A percentile compares a stretch with the other conserved stretches of the same genome.
phyloP scores from a whole-genome alignment of 1,140 invertebrate species.

The Rhyzopertha dominica region DNA sequence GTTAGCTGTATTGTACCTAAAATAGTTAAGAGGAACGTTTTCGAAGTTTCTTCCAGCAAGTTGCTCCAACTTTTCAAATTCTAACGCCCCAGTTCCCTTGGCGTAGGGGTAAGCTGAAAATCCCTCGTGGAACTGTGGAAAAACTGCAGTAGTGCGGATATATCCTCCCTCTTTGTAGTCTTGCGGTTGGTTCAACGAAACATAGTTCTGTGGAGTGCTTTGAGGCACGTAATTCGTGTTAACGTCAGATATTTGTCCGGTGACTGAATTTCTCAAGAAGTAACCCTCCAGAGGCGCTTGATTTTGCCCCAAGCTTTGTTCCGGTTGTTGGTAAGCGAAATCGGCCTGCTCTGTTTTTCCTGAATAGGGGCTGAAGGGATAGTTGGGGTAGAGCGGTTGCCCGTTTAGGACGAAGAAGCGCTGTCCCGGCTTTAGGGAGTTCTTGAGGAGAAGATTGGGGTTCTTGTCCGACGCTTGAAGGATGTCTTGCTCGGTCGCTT shows the following conservation, averaged over 20 bases:
- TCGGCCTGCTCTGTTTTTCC: conserved; percentile 11
- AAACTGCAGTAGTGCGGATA: too few relatives aligned
- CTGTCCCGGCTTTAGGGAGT: conserved; percentile 47
- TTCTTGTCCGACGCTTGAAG: conserved; percentile 33
- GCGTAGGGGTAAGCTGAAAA: too few relatives aligned
- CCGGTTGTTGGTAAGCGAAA: conserved; percentile 25
- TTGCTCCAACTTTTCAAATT: too few relatives aligned
- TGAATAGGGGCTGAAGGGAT: conserved; percentile 24
- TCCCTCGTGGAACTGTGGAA: too few relatives aligned
- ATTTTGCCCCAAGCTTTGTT: conserved; percentile 45
- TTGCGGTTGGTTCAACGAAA: conserved; percentile 11
- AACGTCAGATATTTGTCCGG: conserved; percentile 5
- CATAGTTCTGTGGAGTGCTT: background rate
- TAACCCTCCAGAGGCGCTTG: too few relatives aligned
- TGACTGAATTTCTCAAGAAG: conserved; percentile 14
- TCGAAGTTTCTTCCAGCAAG: too few relatives aligned
- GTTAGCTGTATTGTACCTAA: too few relatives aligned
- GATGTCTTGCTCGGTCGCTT: conserved; percentile 43
- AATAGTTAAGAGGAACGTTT: too few relatives aligned
- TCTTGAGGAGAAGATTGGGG: conserved; percentile 39
- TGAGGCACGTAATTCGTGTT: conserved; percentile 3
- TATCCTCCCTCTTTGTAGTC: conserved; percentile 15
- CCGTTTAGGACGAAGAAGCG: conserved; percentile 47
- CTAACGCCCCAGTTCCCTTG: too few relatives aligned
- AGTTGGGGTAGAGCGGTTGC: conserved; percentile 35